These are phyloP conservation scores for Meda fulgida DNA, from an alignment of 2,797 vertebrate species.

Conservation along the genomic window DNA sequence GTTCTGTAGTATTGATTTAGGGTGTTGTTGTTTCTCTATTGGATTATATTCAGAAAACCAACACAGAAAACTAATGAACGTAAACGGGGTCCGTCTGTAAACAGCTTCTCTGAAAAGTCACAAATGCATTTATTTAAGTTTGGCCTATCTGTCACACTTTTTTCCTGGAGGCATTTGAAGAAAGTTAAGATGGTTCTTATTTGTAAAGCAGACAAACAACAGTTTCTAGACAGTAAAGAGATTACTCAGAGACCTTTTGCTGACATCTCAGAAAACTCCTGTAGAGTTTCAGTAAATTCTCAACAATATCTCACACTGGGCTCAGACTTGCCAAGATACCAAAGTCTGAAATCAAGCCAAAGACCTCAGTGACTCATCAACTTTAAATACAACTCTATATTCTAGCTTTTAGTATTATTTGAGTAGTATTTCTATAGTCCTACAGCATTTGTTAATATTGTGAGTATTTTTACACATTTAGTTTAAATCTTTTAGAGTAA, in stretches of 20 bases:
- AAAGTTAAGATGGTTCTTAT: neutral
- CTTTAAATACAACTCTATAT: too few species aligned
- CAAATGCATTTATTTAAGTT: neutral
- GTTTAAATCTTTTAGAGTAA: neutral
- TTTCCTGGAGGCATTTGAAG: neutral
- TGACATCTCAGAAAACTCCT: neutral
- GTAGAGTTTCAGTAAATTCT: neutral
- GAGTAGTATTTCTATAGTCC: neutral
- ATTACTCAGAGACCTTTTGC: neutral
- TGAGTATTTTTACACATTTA: neutral
- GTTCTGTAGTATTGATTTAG: slow-evolving; percentile 15
- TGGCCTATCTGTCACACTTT: too few species aligned
- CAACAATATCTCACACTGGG: neutral
- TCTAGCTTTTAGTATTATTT: neutral
- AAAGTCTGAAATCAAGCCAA: too few species aligned
- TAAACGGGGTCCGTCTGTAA: neutral
- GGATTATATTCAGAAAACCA: neutral
- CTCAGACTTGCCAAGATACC: neutral
- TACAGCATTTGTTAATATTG: neutral
- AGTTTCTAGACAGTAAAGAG: slow-evolving; percentile 1
- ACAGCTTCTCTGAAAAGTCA: too few species aligned
- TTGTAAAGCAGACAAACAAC: neutral
- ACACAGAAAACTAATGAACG: neutral
- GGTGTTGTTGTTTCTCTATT: neutral
- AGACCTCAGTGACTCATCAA: neutral